Evolutionary conservation across 2,797 vertebrate genomes (phyloP).

Genomic region (Antennarius maculatus): DNA sequence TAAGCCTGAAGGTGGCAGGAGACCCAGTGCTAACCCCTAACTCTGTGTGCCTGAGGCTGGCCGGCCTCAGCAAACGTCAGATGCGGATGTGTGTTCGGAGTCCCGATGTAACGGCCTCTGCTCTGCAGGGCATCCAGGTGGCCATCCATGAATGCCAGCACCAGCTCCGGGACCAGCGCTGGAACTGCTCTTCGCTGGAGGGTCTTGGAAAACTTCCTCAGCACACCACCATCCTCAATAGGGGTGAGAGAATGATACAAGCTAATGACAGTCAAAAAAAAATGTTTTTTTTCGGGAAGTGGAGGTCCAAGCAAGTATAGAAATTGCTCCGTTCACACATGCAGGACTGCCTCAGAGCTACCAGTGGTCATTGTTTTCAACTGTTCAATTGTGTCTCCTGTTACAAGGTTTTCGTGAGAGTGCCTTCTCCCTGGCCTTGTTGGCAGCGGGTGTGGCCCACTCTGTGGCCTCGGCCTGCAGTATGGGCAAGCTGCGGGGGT

Average conservation of each 20-base stretch:
- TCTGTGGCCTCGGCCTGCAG: conserved; percentile 94
- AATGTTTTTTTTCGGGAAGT: conserved; percentile 2
- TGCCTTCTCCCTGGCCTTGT: conserved; percentile 90
- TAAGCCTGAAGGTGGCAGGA: conserved; percentile 90
- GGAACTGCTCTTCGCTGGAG: conserved; percentile 93
- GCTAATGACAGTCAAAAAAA: conserved; percentile 20
- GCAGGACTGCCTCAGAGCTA: conserved; percentile 1
- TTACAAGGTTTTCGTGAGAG: conserved; percentile 90
- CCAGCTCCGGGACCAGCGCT: conserved; percentile 91
- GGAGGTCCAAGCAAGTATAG: background rate
- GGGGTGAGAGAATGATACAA: conserved; percentile 79
- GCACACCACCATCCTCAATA: conserved; percentile 89
- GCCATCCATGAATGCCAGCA: conserved; percentile 93
- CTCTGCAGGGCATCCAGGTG: conserved; percentile 92
- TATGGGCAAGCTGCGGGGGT: conserved; percentile 90
- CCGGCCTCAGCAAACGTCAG: conserved; percentile 91
- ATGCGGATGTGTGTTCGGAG: conserved; percentile 90
- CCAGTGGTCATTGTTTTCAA: conserved; percentile 8
- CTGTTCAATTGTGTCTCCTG: conserved; percentile 17
- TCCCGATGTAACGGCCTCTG: conserved; percentile 92
- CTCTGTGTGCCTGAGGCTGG: conserved; percentile 90
- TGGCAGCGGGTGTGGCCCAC: conserved; percentile 93
- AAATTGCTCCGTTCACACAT: conserved; percentile 1
- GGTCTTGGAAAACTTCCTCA: conserved; percentile 86
- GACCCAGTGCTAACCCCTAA: conserved; percentile 91